Evolutionary conservation across 2,888 invertebrate species (phyloP), one percentile per base, ranked within the genome.

Genomic region (Amphimallon solstitiale): DNA sequence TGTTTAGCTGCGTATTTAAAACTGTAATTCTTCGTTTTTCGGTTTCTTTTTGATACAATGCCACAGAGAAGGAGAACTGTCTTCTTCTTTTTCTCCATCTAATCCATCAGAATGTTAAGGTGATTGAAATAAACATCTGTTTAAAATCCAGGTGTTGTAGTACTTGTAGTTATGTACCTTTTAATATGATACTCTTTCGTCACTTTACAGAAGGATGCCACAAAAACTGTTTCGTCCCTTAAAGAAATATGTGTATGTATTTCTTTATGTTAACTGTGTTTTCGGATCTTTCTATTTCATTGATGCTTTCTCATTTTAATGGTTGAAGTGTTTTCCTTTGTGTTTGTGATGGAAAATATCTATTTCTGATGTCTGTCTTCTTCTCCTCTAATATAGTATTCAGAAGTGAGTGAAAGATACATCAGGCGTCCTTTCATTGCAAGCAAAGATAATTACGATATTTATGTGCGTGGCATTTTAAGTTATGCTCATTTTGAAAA

Each of bases 1-100:
- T 72, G 72, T 74, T 74, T 74, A 74, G 71, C 70, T 72, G 70
- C 71, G 70, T 74, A 72, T 70, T 71, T 72, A 59, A 59, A 72
- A 68, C 63, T 70, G 72, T 71, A 73, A 71, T 70, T 68, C 70
- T 60, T 68, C 71, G 63, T 35, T 56, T 45, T n/a, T 29, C 12
- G 52, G 48, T 66, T 52, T 21, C 51, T 64, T 51, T 61, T 5
- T 15, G n/a, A 43, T 14, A 34, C 29, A 43, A 43, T 23, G 6
- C 23, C n/a, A 29, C 7, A 7, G 29, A 43, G 29, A n/a, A n/a
- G n/a, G n/a, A n/a, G n/a, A n/a, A n/a, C n/a, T n/a, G n/a, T n/a
- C 29, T 15, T 43, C 17, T 38, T 21, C 38, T 21, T 54, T 54
- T 43, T 23, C 10, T 12, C 7, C 5, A 3, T 40, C 29, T 59